Evolutionary conservation across 2,888 invertebrate species (phyloP).

Genomic region (Limnephilus marmoratus): DNA sequence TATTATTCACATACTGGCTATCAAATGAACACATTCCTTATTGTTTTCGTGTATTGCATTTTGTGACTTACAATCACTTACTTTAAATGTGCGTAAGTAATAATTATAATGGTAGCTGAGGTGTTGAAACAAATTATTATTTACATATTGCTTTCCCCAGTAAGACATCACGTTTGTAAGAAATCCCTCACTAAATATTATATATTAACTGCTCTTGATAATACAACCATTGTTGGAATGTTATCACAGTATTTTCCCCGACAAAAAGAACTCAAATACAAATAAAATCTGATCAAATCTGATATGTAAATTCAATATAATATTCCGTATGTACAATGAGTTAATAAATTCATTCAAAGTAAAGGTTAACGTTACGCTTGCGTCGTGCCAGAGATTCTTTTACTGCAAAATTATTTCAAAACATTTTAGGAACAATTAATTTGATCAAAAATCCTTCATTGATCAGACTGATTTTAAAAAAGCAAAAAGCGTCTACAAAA

Average conservation of each 20-base stretch:
- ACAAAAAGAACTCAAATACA: conserved; percentile 24
- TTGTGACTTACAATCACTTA: conserved; percentile 19
- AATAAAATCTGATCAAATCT: conserved; percentile 34
- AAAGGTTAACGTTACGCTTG: background rate
- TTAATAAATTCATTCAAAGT: background rate
- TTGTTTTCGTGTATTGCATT: conserved; percentile 26
- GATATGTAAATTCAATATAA: conserved; percentile 48
- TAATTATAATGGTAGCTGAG: background rate
- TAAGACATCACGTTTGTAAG: background rate
- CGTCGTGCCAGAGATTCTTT: background rate
- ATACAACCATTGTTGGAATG: conserved; percentile 46
- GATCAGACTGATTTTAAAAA: background rate
- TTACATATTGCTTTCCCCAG: conserved; percentile 44
- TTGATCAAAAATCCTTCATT: background rate
- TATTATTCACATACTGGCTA: conserved; percentile 49
- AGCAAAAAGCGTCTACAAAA: no score
- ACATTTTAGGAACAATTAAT: background rate
- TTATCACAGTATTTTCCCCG: conserved; percentile 36
- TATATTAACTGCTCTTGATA: conserved; percentile 24
- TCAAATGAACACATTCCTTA: conserved; percentile 49
- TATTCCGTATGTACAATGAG: conserved; percentile 22
- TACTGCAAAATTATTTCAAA: background rate
- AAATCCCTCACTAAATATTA: conserved; percentile 11
- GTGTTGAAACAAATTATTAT: conserved; percentile 34
- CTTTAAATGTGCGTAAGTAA: background rate